phyloP scores from a whole-genome alignment of 2,888 invertebrate genomes.

The Meteorus colon region DNA sequence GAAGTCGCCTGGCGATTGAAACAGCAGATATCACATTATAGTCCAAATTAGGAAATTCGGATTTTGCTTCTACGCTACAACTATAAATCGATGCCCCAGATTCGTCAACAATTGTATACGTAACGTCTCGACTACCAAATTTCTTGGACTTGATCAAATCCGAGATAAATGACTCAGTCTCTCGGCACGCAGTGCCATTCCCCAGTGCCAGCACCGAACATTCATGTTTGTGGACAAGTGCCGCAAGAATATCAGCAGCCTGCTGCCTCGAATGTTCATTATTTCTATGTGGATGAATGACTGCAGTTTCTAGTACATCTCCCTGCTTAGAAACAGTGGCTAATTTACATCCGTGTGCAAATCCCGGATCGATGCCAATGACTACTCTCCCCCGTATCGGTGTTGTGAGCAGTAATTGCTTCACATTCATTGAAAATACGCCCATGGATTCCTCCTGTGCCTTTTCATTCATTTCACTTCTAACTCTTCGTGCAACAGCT shows the following conservation, averaged over 20 bases:
- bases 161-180: conserved; percentile 86
- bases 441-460: conserved; percentile 90
- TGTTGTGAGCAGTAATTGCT: conserved; percentile 85
- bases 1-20: conserved; percentile 89
- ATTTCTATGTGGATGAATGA: conserved; percentile 80
- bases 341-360: conserved; percentile 90
- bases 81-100: conserved; percentile 95
- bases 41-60: conserved; percentile 89
- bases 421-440: conserved; percentile 89
- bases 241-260: conserved; percentile 74
- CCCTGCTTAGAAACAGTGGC: conserved; percentile 86
- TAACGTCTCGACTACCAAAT: conserved; percentile 75
- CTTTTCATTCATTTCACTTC: conserved; percentile 82
- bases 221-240: conserved; percentile 77
- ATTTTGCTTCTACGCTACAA: conserved; percentile 86
- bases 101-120: conserved; percentile 90
- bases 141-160: conserved; percentile 76
- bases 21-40: conserved; percentile 84
- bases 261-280: conserved; percentile 66
- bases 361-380: conserved; percentile 93
- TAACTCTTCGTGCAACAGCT: conserved; percentile 80
- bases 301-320: conserved; percentile 80
- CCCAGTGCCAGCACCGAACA: conserved; percentile 90
- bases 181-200: conserved; percentile 92
- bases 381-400: conserved; percentile 88